Percentiles rank a stretch among this genome's conserved stretches.
Evolutionary conservation across 2,113 vertebrate genomes (phyloP).

Genomic region (Prunella himalayana): DNA sequence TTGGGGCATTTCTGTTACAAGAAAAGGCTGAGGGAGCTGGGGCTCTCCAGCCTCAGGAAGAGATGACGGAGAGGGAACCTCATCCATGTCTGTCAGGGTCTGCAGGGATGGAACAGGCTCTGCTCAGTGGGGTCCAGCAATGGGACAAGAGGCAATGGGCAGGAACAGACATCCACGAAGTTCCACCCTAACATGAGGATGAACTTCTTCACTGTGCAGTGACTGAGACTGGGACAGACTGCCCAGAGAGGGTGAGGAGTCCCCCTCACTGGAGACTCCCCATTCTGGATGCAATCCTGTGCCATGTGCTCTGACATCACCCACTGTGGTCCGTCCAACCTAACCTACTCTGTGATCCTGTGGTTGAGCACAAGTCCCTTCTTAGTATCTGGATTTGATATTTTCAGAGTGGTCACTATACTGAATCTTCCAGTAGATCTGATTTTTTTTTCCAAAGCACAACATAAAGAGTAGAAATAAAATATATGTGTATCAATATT

Average conservation of each 20-base stretch:
- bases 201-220: neutral
- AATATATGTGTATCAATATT: neutral
- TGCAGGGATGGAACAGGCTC: neutral
- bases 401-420: neutral
- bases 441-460: neutral
- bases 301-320: neutral
- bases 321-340: neutral
- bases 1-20: accelerated
- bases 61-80: accelerated
- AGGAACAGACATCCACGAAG: accelerated
- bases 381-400: neutral
- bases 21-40: neutral
- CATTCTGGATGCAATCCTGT: neutral
- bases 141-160: accelerated
- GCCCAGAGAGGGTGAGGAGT: no score
- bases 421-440: neutral
- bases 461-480: neutral
- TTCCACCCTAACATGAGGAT: no score
- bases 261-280: no score
- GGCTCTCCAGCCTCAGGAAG: neutral
- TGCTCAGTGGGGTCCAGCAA: accelerated
- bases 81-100: accelerated
- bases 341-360: neutral
- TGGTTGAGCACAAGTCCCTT: accelerated
- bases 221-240: neutral